Evolutionary conservation across 2,113 vertebrate genomes (phyloP).

Genomic region (Pungitius pungitius): DNA sequence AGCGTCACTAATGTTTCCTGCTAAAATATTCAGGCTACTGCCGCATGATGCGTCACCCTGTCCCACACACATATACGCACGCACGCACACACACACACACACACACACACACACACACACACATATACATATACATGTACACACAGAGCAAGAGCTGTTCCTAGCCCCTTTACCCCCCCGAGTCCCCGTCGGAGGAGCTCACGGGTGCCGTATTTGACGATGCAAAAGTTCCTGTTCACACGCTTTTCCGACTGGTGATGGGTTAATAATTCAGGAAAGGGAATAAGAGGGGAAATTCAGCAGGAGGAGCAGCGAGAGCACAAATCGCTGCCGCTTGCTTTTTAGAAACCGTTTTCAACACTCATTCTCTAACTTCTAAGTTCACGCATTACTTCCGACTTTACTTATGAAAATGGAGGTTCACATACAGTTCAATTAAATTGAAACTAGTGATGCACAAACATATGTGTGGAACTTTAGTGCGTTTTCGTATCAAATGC

Average conservation of each 20-base stretch:
- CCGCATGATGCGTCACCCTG: conserved; percentile 74
- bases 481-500: neutral
- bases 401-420: no score
- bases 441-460: neutral
- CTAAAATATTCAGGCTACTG: conserved; percentile 76
- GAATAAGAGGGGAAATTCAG: conserved; percentile 30
- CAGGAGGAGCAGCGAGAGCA: conserved; percentile 1
- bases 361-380: no score
- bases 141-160: conserved; percentile 35
- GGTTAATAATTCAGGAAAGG: conserved; percentile 63
- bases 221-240: conserved; percentile 66
- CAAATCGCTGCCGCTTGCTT: neutral
- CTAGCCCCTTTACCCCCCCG: conserved; percentile 25
- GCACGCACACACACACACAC: conserved; percentile 40
- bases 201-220: conserved; percentile 53
- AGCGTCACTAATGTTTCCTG: conserved; percentile 77
- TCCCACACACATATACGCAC: conserved; percentile 52
- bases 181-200: conserved; percentile 31
- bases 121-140: conserved; percentile 41
- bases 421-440: neutral
- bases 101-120: conserved; percentile 46
- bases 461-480: neutral
- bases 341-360: conserved; percentile 1
- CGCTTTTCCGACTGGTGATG: conserved; percentile 43
- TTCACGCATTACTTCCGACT: no score